Evolutionary conservation across 2,888 invertebrate species (phyloP).

Genomic region (Oscheius myriophilus): DNA sequence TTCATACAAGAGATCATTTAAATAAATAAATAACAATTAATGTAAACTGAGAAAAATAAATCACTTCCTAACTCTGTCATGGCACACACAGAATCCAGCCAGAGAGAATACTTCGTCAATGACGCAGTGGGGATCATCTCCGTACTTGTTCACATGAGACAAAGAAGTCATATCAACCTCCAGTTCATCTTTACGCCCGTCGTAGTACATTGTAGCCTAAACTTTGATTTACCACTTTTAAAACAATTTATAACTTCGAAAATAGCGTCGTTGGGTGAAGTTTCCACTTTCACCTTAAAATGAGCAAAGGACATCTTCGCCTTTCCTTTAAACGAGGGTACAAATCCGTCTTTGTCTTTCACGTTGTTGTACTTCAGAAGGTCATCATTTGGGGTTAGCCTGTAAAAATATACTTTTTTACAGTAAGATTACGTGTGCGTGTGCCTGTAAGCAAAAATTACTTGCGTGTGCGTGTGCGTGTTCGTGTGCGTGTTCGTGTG

Average conservation of each 20-base stretch:
- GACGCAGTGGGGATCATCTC: slow-evolving; percentile 84
- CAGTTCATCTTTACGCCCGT: slow-evolving; percentile 25
- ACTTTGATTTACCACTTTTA: neutral
- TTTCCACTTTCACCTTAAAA: slow-evolving; percentile 83
- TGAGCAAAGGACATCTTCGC: slow-evolving; percentile 77
- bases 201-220: slow-evolving; percentile 56
- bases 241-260: slow-evolving; percentile 79
- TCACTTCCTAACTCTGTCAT: slow-evolving; percentile 48
- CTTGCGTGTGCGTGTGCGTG: no score
- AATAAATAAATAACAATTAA: neutral
- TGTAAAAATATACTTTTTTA: neutral
- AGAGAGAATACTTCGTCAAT: slow-evolving; percentile 74
- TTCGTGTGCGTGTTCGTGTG: no score
- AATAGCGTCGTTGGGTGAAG: slow-evolving; percentile 81
- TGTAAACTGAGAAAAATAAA: neutral
- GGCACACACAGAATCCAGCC: slow-evolving; percentile 68
- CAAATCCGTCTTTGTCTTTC: slow-evolving; percentile 84
- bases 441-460: no score
- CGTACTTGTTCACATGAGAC: slow-evolving; percentile 85
- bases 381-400: slow-evolving; percentile 77
- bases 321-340: slow-evolving; percentile 81
- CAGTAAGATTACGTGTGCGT: no score
- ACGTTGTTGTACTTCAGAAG: slow-evolving; percentile 71
- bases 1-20: no score
- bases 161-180: slow-evolving; percentile 79